Percentiles rank a stretch among this genome's conserved stretches.
Evolutionary conservation across 2,113 vertebrate genomes (phyloP).

Genomic region (Sorex araneus): DNA sequence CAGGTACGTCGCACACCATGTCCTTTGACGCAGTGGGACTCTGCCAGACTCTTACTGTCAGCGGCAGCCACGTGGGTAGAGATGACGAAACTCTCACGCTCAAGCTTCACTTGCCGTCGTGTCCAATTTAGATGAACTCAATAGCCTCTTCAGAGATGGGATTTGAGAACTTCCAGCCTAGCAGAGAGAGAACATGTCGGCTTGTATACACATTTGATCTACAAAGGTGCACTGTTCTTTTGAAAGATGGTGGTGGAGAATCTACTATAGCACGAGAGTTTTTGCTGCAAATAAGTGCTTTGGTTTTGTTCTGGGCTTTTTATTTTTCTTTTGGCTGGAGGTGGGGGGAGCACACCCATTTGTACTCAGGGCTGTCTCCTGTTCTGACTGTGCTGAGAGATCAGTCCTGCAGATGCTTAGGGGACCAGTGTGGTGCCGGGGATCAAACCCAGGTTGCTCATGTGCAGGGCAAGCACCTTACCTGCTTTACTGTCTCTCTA

Average conservation of each 20-base stretch:
- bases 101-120: constrained; percentile 45
- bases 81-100: not conserved
- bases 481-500: too few species aligned
- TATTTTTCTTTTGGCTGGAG: too few species aligned
- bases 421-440: too few species aligned
- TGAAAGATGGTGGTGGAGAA: not conserved
- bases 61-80: not conserved
- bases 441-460: too few species aligned
- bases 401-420: too few species aligned
- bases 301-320: too few species aligned
- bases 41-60: not conserved
- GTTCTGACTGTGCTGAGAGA: too few species aligned
- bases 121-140: constrained; percentile 7
- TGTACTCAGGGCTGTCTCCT: too few species aligned
- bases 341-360: too few species aligned
- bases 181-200: not conserved
- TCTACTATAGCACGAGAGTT: not conserved
- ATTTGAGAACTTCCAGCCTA: constrained; percentile 4
- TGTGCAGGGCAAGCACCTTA: too few species aligned
- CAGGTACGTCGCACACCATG: not conserved
- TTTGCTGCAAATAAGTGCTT: not conserved
- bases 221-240: constrained; percentile 8
- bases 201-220: not conserved
- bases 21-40: not conserved
- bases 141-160: constrained; percentile 27